Evolutionary conservation across 1,140 invertebrate genomes (phyloP).

Genomic region (Drosophila virilis): DNA sequence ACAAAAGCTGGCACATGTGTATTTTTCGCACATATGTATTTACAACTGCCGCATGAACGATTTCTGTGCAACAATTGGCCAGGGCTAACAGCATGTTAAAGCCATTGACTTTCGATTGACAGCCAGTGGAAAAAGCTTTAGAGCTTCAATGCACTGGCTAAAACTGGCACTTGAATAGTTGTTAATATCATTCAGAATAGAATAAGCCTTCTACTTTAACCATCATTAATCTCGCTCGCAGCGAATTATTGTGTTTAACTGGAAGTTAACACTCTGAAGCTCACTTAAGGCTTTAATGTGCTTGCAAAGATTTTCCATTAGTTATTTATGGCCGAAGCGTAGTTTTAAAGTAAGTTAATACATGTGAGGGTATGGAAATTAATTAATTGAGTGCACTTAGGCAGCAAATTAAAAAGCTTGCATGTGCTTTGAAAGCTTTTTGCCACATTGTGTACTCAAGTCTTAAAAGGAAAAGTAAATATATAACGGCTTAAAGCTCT

Average conservation of each 20-base stretch:
- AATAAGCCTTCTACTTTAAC: background rate
- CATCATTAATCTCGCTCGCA: no score
- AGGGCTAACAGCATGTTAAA: slow-evolving; percentile 5
- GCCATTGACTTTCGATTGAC: background rate
- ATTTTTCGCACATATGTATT: background rate
- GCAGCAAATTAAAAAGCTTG: background rate
- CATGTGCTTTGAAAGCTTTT: background rate
- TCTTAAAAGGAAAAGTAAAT: background rate
- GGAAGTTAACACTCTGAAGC: no score
- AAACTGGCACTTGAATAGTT: background rate
- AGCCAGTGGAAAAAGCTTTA: background rate
- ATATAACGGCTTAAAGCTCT: background rate
- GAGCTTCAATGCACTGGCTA: background rate
- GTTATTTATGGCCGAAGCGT: no score
- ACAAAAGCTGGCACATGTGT: background rate
- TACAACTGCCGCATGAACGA: slow-evolving; percentile 9
- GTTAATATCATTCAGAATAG: background rate
- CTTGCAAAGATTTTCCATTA: no score
- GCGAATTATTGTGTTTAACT: no score
- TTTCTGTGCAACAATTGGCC: slow-evolving; percentile 7
- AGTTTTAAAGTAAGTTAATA: no score
- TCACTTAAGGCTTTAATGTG: no score
- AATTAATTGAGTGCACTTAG: background rate
- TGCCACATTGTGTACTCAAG: no score
- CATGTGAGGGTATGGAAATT: no score